Evolutionary conservation across 1,140 invertebrate genomes (phyloP), one percentile per base, ranked within the genome.

Genomic region (Diachasmimorpha longicaudata): DNA sequence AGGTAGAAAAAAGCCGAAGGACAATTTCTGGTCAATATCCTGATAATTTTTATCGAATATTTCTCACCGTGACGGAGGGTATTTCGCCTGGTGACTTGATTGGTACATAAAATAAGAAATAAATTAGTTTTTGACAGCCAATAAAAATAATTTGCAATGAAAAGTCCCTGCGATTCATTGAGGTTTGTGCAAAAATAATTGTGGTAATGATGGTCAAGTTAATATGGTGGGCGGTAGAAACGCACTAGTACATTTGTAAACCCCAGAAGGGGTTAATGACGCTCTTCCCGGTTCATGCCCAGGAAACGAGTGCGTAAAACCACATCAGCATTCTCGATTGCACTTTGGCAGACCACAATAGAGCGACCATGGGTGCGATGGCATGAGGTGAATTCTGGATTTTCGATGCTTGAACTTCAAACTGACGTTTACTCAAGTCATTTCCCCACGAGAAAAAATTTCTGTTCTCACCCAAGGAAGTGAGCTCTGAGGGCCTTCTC

Each of bases 241-340:
- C 31, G 31, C n/a, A 31, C 31, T 52, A 52, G 72, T 72, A 44
- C 52, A 67, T 58, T 46, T 76, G 63, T 77, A 70, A 77, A 74
- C 72, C 76, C 74, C 71, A 75, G 79, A 80, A 79, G 63, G 70
- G 79, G 82, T 82, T 84, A 83, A 83, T 83, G 79, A 82, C 80
- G 79, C 80, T 82, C 81, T 79, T 79, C 77, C 77, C 72, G 76
- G 68, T 79, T 76, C 78, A 80, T 77, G 21, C 69, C 66, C 36
- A 68, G 66, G 66, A 31, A 37, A 81, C 77, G 80, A 82, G 83
- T 80, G 79, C 79, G 81, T 79, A 76, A 83, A 84, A 83, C 80
- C 82, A 79, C 83, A 84, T 78, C 72, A 78, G 76, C 79, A 81
- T 82, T 78, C 80, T 83, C 83, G 79, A 83, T 82, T 79, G 81